Percentiles rank a stretch among this genome's conserved stretches.
Conservation (phyloP, 2,113 vertebrate species). For the Zapornia atra region DNA sequence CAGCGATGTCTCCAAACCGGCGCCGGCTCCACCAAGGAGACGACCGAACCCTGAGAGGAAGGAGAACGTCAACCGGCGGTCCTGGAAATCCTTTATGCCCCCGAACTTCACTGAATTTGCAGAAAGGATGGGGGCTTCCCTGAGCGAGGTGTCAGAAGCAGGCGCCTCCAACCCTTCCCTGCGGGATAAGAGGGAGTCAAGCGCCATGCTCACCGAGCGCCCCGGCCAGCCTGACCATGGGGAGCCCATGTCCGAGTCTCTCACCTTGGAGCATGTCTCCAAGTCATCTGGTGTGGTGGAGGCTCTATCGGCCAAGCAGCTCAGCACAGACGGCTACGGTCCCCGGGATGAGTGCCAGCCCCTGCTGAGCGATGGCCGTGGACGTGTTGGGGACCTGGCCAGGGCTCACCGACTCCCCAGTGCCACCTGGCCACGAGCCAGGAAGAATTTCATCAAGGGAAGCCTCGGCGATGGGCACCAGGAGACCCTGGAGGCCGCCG, state of each 20-base stretch:
- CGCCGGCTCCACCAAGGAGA: slow-evolving; percentile 85
- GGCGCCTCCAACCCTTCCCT: slow-evolving; percentile 78
- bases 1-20: slow-evolving; percentile 85
- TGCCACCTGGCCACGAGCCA: slow-evolving; percentile 81
- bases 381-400: slow-evolving; percentile 11
- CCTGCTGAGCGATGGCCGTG: slow-evolving; percentile 11
- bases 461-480: slow-evolving; percentile 70
- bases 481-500: slow-evolving; percentile 73
- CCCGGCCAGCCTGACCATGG: slow-evolving; percentile 27
- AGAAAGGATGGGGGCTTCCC: slow-evolving; percentile 88
- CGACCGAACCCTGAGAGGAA: slow-evolving; percentile 83
- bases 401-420: slow-evolving; percentile 69
- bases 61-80: slow-evolving; percentile 93
- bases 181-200: slow-evolving; percentile 86
- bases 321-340: slow-evolving; percentile 2
- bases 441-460: slow-evolving; percentile 75
- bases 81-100: slow-evolving; percentile 97
- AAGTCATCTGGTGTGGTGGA: slow-evolving; percentile 56
- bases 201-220: slow-evolving; percentile 64
- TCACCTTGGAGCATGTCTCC: slow-evolving; percentile 74
- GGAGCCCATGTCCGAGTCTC: slow-evolving; percentile 64
- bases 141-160: slow-evolving; percentile 81
- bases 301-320: slow-evolving; percentile 47
- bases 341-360: slow-evolving; percentile 65
- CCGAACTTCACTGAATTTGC: slow-evolving; percentile 95